Evolutionary conservation across 2,888 invertebrate species (phyloP).

Genomic region (Rambutsinella grinnellia): DNA sequence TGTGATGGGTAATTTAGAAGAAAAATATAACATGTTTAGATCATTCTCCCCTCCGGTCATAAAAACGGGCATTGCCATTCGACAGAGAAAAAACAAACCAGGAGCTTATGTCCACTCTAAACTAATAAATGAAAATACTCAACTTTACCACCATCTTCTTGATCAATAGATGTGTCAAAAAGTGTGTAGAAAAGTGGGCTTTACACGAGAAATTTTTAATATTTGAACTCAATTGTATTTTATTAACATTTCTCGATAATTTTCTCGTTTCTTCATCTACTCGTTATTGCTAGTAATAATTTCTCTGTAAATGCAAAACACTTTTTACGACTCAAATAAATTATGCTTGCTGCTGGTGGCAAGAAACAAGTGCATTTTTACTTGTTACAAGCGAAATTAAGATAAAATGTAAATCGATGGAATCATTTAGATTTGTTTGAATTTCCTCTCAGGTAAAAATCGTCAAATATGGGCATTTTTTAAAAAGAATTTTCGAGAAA

Average conservation of each 20-base stretch:
- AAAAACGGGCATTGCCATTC: not conserved
- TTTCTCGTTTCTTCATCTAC: not conserved
- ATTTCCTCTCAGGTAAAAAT: not conserved
- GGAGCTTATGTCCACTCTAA: not conserved
- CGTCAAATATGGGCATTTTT: constrained; percentile 17
- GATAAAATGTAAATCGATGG: constrained; percentile 15
- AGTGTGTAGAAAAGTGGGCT: no score
- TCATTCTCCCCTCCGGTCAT: not conserved
- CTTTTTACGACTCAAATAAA: not conserved
- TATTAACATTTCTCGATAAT: not conserved
- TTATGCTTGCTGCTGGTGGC: constrained; percentile 4
- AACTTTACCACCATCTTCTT: not conserved
- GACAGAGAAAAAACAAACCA: not conserved
- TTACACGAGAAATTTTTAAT: no score
- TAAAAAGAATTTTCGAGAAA: constrained; percentile 17
- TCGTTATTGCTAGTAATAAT: not conserved
- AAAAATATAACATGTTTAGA: not conserved
- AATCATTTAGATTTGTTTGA: not conserved
- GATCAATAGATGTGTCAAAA: not conserved
- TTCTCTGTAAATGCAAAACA: not conserved
- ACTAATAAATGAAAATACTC: not conserved
- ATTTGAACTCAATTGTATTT: not conserved
- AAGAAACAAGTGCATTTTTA: constrained; percentile 1
- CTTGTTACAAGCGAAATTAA: not conserved
- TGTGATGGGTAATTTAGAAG: no score